Evolutionary conservation across 2,113 vertebrate genomes (phyloP).

Genomic region (Gasterosteus aculeatus): DNA sequence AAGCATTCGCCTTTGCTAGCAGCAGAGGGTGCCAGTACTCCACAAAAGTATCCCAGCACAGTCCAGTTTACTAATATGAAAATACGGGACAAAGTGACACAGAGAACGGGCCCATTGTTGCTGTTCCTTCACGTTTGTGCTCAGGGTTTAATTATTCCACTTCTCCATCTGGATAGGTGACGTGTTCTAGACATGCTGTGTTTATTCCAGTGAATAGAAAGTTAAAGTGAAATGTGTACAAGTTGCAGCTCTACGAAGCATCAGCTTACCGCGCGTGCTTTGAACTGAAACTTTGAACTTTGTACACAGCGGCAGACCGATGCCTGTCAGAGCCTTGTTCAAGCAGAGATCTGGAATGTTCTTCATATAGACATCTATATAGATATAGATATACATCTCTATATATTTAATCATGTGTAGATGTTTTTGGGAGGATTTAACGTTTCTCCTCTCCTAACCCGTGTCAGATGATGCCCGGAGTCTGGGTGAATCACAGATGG

Average conservation of each 20-base stretch:
- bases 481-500: constrained; percentile 69
- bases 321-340: background rate
- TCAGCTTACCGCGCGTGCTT: background rate
- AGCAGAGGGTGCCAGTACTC: constrained; percentile 86
- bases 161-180: constrained; percentile 25
- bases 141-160: constrained; percentile 37
- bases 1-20: constrained; percentile 65
- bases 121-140: constrained; percentile 2
- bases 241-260: background rate
- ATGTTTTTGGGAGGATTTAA: constrained; percentile 26
- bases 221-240: background rate
- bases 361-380: background rate
- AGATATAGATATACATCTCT: too few species aligned
- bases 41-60: constrained; percentile 50
- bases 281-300: background rate
- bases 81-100: constrained; percentile 29
- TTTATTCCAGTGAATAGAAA: constrained; percentile 29
- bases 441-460: constrained; percentile 6
- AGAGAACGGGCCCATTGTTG: background rate
- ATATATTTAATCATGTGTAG: background rate
- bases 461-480: constrained; percentile 34
- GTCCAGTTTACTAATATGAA: constrained; percentile 35
- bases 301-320: background rate
- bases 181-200: constrained; percentile 40
- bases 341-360: background rate